Conservation (phyloP, 2,113 vertebrate species). For the Elephas maximus region DNA sequence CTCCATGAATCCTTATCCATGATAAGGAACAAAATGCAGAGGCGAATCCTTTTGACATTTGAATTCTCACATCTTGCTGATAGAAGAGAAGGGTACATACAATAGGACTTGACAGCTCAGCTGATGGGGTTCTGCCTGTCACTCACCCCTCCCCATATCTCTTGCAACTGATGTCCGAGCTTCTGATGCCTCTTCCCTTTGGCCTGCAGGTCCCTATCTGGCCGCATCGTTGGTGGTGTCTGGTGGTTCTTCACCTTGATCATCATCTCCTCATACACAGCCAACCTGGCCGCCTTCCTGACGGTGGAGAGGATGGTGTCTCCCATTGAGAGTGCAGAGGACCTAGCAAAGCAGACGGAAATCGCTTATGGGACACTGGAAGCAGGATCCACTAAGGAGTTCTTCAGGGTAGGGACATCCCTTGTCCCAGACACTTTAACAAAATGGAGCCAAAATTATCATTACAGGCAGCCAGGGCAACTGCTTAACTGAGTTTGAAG, state of each 20-base stretch:
- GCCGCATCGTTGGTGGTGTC: constrained; percentile 98
- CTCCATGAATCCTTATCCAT: background rate
- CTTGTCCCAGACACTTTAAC: background rate
- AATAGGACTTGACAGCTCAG: background rate
- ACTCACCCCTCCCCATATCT: background rate
- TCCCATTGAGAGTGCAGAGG: constrained; percentile 98
- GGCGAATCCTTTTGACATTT: constrained; percentile 4
- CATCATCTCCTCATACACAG: constrained; percentile 99
- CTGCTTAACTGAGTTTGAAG: background rate
- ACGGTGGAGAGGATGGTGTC: constrained; percentile 99
- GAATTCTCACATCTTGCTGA: constrained; percentile 36
- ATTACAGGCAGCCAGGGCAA: background rate
- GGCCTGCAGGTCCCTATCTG: constrained; percentile 95
- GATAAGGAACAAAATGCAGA: background rate
- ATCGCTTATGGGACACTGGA: constrained; percentile 98
- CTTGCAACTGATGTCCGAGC: background rate
- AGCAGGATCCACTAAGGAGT: constrained; percentile 98
- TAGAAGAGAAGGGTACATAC: fast-evolving
- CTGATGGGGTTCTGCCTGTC: background rate
- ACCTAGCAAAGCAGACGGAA: constrained; percentile 99
- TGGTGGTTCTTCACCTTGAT: constrained; percentile 99
- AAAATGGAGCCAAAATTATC: background rate
- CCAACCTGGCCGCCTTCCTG: constrained; percentile 99
- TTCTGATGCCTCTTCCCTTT: constrained; percentile 71
- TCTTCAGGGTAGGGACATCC: constrained; percentile 94